Percentiles rank a stretch among this genome's conserved stretches.
Evolutionary conservation across 2,797 vertebrate species (phyloP).

Genomic region (Mus spretus): DNA sequence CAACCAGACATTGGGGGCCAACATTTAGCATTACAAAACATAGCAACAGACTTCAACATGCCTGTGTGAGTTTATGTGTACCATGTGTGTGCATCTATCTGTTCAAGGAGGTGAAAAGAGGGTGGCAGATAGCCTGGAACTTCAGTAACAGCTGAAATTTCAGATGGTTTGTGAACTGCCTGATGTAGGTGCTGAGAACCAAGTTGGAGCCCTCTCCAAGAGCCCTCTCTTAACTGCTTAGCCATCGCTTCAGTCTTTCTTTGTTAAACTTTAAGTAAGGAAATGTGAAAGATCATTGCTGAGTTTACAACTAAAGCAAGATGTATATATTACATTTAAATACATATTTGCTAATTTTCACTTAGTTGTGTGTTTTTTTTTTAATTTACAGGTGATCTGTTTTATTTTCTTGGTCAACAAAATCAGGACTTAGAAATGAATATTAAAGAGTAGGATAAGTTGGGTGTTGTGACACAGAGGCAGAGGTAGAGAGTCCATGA

Average conservation of each 20-base stretch:
- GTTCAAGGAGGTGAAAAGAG: background rate
- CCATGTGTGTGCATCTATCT: background rate
- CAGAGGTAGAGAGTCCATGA: background rate
- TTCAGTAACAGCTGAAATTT: background rate
- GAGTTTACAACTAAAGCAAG: conserved; percentile 3
- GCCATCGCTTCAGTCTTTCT: background rate
- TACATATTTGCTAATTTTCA: background rate
- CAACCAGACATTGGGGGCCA: background rate
- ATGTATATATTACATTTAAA: conserved; percentile 27
- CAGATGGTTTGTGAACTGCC: background rate
- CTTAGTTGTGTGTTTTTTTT: background rate
- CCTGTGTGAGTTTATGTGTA: background rate
- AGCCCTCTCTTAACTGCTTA: background rate
- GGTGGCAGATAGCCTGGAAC: background rate
- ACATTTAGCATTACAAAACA: background rate
- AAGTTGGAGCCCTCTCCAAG: background rate
- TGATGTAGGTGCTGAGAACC: background rate
- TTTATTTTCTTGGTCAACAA: background rate
- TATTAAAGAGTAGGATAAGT: background rate
- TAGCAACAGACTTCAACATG: background rate
- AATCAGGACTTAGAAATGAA: conserved; percentile 5
- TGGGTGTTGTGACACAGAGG: background rate
- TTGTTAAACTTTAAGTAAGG: background rate
- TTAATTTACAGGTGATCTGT: background rate
- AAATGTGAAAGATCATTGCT: background rate